Percentiles rank a stretch among this genome's conserved stretches.
Evolutionary conservation across 2,113 vertebrate genomes (phyloP).

Genomic region (Upupa epops): DNA sequence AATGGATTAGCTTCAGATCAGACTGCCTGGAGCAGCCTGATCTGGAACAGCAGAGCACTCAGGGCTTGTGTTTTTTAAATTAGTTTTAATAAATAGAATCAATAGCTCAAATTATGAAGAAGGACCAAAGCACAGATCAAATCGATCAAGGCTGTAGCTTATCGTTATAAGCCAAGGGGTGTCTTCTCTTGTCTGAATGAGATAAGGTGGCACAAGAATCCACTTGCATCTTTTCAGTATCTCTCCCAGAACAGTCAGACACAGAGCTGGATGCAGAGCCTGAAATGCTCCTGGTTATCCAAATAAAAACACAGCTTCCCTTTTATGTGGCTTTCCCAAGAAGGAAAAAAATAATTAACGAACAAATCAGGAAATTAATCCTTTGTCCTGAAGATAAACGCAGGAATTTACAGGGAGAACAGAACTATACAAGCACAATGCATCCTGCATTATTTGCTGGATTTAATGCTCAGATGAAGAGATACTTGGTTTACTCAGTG

Average conservation of each 20-base stretch:
- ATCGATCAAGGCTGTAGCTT: constrained; percentile 38
- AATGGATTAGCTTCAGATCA: constrained; percentile 58
- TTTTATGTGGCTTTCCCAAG: neutral
- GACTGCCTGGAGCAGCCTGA: constrained; percentile 11
- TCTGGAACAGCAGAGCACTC: constrained; percentile 35
- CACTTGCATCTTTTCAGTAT: constrained; percentile 28
- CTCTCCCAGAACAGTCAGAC: neutral
- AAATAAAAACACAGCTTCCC: neutral
- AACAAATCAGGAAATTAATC: neutral
- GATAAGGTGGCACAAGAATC: constrained; percentile 27
- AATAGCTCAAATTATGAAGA: constrained; percentile 54
- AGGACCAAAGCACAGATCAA: constrained; percentile 56
- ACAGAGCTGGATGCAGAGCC: neutral
- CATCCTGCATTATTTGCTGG: neutral
- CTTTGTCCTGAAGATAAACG: neutral
- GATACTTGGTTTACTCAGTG: neutral
- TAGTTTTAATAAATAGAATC: constrained; percentile 63
- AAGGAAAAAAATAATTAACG: neutral
- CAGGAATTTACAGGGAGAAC: neutral
- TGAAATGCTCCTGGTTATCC: constrained; percentile 13
- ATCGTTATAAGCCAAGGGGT: constrained; percentile 24
- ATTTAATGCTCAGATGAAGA: neutral
- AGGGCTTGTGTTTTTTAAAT: constrained; percentile 40
- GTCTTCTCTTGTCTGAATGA: constrained; percentile 14
- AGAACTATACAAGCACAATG: neutral